Conservation (phyloP, 2,888 invertebrate genomes). For the Scaptomyza cyrtandrae region DNA sequence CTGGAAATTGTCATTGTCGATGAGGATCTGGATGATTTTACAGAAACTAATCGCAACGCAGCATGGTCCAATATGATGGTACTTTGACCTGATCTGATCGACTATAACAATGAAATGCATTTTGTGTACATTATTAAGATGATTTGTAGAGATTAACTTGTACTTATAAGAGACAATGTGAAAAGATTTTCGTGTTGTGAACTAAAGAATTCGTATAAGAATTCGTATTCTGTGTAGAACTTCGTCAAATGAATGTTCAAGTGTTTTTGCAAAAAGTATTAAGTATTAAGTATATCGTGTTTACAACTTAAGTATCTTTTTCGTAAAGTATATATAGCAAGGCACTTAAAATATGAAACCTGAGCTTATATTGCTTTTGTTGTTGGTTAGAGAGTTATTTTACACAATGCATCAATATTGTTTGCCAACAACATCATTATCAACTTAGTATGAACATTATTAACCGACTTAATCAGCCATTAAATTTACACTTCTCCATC, state of each 20-base stretch:
- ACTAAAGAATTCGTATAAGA: not conserved
- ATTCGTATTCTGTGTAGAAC: no score
- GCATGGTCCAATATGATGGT: constrained; percentile 33
- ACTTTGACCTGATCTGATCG: constrained; percentile 7
- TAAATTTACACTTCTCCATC: constrained; percentile 16
- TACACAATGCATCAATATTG: no score
- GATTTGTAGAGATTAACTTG: no score
- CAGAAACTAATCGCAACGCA: not conserved
- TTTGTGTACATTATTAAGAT: not conserved
- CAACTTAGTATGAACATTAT: constrained; percentile 3
- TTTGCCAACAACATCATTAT: no score
- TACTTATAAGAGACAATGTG: not conserved
- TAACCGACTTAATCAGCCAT: constrained; percentile 23
- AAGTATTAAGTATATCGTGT: not conserved
- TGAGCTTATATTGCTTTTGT: not conserved
- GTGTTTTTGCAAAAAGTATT: no score
- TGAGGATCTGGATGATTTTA: constrained; percentile 17
- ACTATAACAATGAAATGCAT: not conserved
- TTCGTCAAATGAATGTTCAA: no score
- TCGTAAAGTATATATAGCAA: not conserved
- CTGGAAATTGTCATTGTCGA: constrained; percentile 33
- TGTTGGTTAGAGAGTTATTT: not conserved
- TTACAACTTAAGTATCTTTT: not conserved
- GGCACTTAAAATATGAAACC: not conserved
- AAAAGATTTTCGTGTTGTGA: not conserved